Percentiles rank a stretch among this genome's conserved stretches.
These are phyloP conservation scores for Calameuta pallipes DNA, from an alignment of 2,888 invertebrate species.

Conservation along the genomic window DNA sequence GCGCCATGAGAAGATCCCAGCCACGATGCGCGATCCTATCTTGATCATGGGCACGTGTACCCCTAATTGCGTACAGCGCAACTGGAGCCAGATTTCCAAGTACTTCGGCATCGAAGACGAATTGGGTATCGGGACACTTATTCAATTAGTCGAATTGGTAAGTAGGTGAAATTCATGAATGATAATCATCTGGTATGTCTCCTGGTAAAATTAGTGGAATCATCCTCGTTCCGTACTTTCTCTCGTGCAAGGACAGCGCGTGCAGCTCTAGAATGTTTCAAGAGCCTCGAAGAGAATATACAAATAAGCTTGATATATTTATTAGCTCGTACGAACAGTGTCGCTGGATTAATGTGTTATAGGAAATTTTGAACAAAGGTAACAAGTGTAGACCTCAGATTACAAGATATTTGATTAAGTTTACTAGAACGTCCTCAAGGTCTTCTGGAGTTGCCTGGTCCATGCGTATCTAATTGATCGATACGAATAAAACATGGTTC, in stretches of 20 bases:
- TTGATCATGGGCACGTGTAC: slow-evolving; percentile 13
- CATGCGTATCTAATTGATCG: not conserved
- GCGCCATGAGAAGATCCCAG: slow-evolving; percentile 20
- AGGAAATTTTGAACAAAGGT: not conserved
- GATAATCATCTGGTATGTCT: not conserved
- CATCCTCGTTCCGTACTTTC: not conserved
- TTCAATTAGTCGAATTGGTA: slow-evolving; percentile 2
- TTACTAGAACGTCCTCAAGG: not conserved
- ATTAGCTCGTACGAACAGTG: not conserved
- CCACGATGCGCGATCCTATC: slow-evolving; percentile 12
- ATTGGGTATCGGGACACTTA: slow-evolving; percentile 2
- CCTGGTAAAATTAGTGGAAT: not conserved
- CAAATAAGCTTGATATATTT: not conserved
- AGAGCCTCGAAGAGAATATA: not conserved
- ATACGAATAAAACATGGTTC: not conserved
- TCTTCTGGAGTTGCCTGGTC: not conserved
- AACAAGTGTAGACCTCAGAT: not conserved
- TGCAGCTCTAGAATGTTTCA: not conserved
- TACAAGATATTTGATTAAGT: not conserved
- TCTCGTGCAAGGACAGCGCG: not conserved
- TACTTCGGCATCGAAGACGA: not conserved
- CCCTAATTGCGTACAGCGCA: slow-evolving; percentile 3
- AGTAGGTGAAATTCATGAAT: slow-evolving; percentile 4
- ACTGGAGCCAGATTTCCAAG: slow-evolving; percentile 1
- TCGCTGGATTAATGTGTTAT: not conserved